Evolutionary conservation across 2,888 invertebrate species (phyloP), one percentile per base, ranked within the genome.

Genomic region (Tinea trinotella): DNA sequence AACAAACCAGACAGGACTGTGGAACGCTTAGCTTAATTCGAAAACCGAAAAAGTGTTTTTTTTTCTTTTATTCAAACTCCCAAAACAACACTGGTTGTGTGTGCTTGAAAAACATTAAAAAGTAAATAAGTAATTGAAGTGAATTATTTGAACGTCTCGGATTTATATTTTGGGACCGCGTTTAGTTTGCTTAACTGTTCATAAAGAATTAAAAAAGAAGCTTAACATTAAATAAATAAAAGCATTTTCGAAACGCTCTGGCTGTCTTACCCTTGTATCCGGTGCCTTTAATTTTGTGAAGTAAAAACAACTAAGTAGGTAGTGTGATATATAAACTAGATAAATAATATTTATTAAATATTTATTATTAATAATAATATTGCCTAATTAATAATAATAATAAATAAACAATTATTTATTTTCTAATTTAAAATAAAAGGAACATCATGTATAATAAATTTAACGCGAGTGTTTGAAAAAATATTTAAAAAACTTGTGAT

Each of bases 111-210:
- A 50, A 50, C 12, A 2, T 15, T 22, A 24, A 63, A 73, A 74
- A 62, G 68, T 74, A 79, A 82, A 79, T 74, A 80, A 74, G 75
- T 81, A 76, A 81, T 79, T 76, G 68, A 60, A 50, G 22, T 18
- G 3, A 13, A 24, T 50, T 50, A 24, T 50, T 50, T 50, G 50
- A 50, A 49, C 70, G 68, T 68, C 72, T 74, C 71, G 72, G 70
- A 71, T 71, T 73, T 76, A 79, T 77, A 74, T 81, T n/a, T 69
- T 67, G 71, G 77, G 75, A 71, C 74, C 72, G 79, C 76, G 75
- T 76, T 74, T 58, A 64, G 70, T 76, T 74, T 75, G 62, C 64
- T 68, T 70, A 72, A 66, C 64, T 67, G 66, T 63, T 68, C 67
- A 64, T 58, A 60, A 40, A 46, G 19, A n/a, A n/a, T 63, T 68